Base-by-base conservation (phyloP, 2,797 vertebrate species). In the Arrhamphus sclerolepis region DNA sequence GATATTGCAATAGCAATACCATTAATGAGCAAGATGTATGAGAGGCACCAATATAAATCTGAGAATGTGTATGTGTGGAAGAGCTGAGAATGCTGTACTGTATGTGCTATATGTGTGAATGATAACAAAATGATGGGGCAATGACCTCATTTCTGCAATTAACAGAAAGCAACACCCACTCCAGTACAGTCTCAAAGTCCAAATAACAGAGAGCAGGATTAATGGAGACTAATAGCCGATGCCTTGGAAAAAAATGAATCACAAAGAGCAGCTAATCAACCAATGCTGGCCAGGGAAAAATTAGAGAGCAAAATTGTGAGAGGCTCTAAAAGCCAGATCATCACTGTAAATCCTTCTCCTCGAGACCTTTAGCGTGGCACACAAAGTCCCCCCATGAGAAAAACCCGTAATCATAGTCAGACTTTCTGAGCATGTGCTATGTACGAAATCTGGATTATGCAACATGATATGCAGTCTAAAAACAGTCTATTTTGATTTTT, bases 141-240 rank as follows among this genome's bases (percentile, higher is more conserved):
- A 81, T 53, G 63, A 61, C 82, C 64, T 75, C 76, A 76, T 87
- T 76, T 81, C 53, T 24, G 68, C 68, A 85, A 87, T 89, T 85
- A 82, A 79, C 53, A 19, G 19, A 66, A 53, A 71, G 67, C 48
- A 71, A 80, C 76, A 75, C 65, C 72, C 77, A 68, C 72, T 86
- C 75, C 61, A 52, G 62, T 58, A 66, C 56, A 14, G 18, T 65
- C 51, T 80, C 62, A 51, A 57, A 72, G 56, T 61, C 64, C 66
- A 73, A 34, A 78, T 56, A 66, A 77, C 21, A 70, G 44, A 73
- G 62, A 62, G 34, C 41, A 56, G 74, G 49, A 78, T 61, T 70
- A 81, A 75, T 75, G 65, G 58, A 80, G 74, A 70, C 51, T 58
- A 82, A 77, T 56, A 68, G 58, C 21, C 8, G 38, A 28, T 56